Conservation (phyloP, 2,113 vertebrate genomes). For the Chaenogobius annularis region DNA sequence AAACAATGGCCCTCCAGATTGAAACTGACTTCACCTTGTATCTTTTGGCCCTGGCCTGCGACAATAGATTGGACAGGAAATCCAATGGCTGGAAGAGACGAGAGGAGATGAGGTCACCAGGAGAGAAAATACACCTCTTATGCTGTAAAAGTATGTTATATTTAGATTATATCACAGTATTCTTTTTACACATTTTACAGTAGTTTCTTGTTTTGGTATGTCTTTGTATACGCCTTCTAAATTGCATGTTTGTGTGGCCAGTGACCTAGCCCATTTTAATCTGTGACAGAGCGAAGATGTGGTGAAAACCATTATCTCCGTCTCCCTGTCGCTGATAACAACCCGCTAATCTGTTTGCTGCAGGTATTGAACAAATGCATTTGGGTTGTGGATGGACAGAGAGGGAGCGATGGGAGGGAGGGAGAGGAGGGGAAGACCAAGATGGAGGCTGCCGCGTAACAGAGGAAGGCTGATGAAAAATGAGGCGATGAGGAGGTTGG, state of each 20-base stretch:
- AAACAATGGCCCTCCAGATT: constrained; percentile 90
- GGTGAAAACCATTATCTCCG: constrained; percentile 96
- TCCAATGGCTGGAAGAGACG: constrained; percentile 82
- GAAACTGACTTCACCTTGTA: constrained; percentile 91
- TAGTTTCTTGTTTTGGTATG: not conserved
- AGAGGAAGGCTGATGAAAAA: constrained; percentile 70
- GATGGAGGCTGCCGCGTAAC: constrained; percentile 21
- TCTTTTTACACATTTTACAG: not conserved
- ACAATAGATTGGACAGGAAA: constrained; percentile 91
- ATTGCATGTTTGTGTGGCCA: constrained; percentile 42
- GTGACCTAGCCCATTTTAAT: constrained; percentile 86
- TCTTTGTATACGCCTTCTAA: not conserved
- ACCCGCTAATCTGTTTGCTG: constrained; percentile 93
- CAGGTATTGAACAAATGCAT: constrained; percentile 91
- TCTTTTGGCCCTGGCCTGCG: constrained; percentile 80
- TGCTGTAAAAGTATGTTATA: not conserved
- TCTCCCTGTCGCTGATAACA: constrained; percentile 90
- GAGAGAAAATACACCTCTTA: constrained; percentile 49
- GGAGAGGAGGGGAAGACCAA: constrained; percentile 65
- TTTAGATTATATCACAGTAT: not conserved
- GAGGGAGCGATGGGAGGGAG: constrained; percentile 41
- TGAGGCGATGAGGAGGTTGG: constrained; percentile 69
- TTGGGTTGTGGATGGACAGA: constrained; percentile 77
- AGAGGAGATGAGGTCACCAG: constrained; percentile 69
- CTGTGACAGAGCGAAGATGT: constrained; percentile 91